Base-by-base conservation (phyloP, 2,888 invertebrate genomes). In the Drosophila colorata region DNA sequence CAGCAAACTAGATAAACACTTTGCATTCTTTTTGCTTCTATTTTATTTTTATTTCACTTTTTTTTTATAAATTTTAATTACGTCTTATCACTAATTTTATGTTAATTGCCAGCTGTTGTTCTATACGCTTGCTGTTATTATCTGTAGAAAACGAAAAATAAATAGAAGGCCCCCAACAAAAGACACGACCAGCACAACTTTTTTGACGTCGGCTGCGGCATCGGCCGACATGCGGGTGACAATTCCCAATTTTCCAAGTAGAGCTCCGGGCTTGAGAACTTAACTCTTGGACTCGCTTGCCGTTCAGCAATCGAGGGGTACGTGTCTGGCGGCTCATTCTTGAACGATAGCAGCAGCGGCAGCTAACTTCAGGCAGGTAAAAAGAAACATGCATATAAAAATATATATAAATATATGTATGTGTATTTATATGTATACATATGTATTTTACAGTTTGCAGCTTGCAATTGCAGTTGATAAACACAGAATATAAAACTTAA, bases 11-110 rank as follows among this genome's bases (percentile, higher is more conserved):
- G 78, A 82, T 73, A 80, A 88, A 75, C 69, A 67, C 70, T 66
- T 75, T 63, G 43, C 69, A 60, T 73, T 80, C 65, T 48, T 46
- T 57, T 53, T 41, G 43, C 41, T 23, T 47, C 23, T 13, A 4
- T 28, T 28, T 9, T 33, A 5, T n/a, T 56, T 49, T 4, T 37
- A 47, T 16, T 59, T 23, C 47, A 31, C 47, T 33, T 65, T 61
- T 61, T 77, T 55, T 59, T 76, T 77, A 65, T 77, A 76, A 69
- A 75, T 79, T 85, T 82, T 87, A 86, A 83, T 88, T 78, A 81
- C 66, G 66, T 14, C 78, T 89, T 90, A 89, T 89, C 90, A 87
- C 79, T 81, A 85, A 85, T 89, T 88, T 85, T 89, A 90, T 90
- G 90, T 80, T 89, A 89, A 89, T 89, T 88, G 86, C 75, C 79